Percentiles rank a stretch among this genome's conserved stretches.
phyloP scores from a whole-genome alignment of 2,797 vertebrate species.

The Nothura maculosa region DNA sequence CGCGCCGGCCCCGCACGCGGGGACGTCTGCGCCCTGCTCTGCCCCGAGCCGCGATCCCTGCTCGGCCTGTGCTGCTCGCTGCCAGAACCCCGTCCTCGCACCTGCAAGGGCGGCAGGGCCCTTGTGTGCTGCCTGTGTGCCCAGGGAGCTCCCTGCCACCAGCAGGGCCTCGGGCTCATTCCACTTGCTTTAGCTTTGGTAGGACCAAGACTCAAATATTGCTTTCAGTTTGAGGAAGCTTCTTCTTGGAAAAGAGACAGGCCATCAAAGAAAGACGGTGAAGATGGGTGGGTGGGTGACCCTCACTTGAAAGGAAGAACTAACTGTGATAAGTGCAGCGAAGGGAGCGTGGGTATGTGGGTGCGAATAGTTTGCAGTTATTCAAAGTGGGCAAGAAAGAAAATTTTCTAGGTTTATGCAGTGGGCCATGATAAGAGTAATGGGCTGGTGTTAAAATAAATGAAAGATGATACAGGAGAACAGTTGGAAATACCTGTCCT shows the following conservation, averaged over 20 bases:
- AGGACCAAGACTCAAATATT: neutral
- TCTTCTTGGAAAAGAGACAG: neutral
- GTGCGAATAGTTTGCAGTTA: slow-evolving; percentile 7
- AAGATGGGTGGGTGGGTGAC: neutral
- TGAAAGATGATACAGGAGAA: slow-evolving; percentile 13
- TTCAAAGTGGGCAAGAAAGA: slow-evolving; percentile 9
- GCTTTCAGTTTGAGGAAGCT: neutral
- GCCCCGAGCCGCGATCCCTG: neutral
- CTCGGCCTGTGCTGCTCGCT: neutral
- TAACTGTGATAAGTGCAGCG: slow-evolving; percentile 22
- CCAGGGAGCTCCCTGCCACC: neutral
- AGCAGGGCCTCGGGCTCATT: neutral
- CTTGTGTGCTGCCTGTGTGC: neutral
- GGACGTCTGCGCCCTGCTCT: neutral
- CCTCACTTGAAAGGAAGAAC: slow-evolving; percentile 48
- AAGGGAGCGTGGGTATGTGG: neutral
- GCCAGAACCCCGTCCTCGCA: neutral
- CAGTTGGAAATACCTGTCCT: neutral
- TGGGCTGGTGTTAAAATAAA: slow-evolving; percentile 22
- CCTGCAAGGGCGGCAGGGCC: neutral
- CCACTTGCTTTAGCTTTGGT: neutral
- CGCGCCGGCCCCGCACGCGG: neutral
- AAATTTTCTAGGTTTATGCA: slow-evolving; percentile 51
- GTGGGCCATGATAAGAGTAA: neutral
- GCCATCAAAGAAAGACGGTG: neutral